Percentiles rank a stretch among this genome's conserved stretches.
phyloP scores from a whole-genome alignment of 2,797 vertebrate genomes.

The Synaphobranchus kaupii region DNA sequence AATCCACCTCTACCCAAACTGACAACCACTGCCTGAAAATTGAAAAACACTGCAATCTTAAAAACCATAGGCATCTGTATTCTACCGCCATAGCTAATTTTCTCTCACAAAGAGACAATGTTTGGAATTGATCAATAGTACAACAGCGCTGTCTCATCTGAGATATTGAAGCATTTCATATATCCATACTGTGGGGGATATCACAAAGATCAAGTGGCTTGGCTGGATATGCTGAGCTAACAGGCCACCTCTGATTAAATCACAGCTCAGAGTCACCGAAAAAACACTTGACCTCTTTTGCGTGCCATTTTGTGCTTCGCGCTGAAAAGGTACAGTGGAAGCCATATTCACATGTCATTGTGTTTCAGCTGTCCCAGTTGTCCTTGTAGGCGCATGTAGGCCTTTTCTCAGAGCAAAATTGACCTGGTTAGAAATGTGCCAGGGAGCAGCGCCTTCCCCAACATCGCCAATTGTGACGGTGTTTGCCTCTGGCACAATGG shows the following conservation, averaged over 20 bases:
- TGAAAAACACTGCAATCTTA: background rate
- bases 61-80: background rate
- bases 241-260: background rate
- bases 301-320: background rate
- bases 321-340: background rate
- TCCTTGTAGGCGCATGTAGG: background rate
- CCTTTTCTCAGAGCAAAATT: background rate
- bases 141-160: background rate
- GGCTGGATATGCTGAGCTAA: background rate
- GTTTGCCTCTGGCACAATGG: background rate
- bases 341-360: constrained; percentile 3
- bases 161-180: background rate
- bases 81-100: background rate
- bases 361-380: background rate
- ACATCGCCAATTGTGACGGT: background rate
- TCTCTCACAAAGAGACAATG: background rate
- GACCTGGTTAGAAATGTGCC: background rate
- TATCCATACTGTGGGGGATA: background rate
- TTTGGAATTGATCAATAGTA: background rate
- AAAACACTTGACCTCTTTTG: background rate
- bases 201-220: background rate
- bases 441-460: background rate
- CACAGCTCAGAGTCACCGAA: background rate
- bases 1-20: background rate
- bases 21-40: background rate